Evolutionary conservation across 2,888 invertebrate species (phyloP), one percentile per base, ranked within the genome.

Genomic region (Buathra laborator): DNA sequence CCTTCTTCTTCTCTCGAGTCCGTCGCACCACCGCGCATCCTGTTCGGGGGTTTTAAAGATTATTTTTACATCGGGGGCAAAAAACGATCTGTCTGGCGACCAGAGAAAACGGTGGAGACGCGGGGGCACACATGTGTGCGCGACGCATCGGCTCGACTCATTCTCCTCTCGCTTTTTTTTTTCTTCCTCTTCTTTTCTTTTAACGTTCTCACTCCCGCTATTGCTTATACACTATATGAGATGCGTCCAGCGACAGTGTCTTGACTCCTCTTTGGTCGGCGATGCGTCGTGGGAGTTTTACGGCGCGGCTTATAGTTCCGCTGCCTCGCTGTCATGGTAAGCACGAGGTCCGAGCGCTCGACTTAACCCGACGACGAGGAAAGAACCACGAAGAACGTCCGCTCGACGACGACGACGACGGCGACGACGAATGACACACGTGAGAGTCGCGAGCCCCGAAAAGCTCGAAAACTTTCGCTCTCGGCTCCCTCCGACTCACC

Each of bases 31-130:
- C 86, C 67, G 89, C 92, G 93, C 93, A 94, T 94, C 93, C 93
- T 94, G 93, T 94, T 93, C 92, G 93, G 93, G 84, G 93, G 92
- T 93, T 93, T 93, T 93, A 93, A 93, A 94, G 93, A 93, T 94
- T 94, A 94, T 94, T 94, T 94, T 94, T 94, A 94, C 94, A 89
- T 91, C 91, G 90, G 92, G 48, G 91, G 92, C 93, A 93, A 93
- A 93, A 93, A 93, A 93, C 85, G 91, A 92, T 91, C 92, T 92
- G 93, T 93, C 93, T 93, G 93, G 92, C 93, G 92, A 92, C 92
- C 92, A 89, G 89, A 48, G 48, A n/a, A 48, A 81, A 72, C 81
- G 78, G 81, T 53, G 80, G 64, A 71, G 72, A 78, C 67, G 71
- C 71, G 84, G 72, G 81, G 56, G 71, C 71, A 85, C 85, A 85